phyloP scores from a whole-genome alignment of 1,140 invertebrate genomes.

The Drosophila hydei region DNA sequence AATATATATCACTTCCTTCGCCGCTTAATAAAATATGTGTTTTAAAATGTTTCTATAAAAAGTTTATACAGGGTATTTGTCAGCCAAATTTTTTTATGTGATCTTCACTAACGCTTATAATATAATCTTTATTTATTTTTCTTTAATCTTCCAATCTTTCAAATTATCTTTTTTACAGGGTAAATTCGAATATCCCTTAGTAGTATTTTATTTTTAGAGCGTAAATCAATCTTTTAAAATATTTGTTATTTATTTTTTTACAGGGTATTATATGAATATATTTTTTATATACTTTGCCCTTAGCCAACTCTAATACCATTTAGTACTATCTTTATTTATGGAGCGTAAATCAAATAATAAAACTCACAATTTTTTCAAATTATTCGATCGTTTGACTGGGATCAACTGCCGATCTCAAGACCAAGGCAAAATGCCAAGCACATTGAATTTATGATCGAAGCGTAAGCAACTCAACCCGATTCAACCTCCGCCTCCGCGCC shows the following conservation, averaged over 20 bases:
- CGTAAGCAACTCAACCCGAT: neutral
- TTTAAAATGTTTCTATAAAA: too few relatives aligned
- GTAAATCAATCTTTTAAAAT: too few relatives aligned
- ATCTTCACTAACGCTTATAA: too few relatives aligned
- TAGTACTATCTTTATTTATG: constrained; percentile 14
- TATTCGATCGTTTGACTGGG: constrained; percentile 19
- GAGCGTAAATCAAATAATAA: constrained; percentile 68
- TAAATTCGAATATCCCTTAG: neutral
- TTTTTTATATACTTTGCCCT: neutral
- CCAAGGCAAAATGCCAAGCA: constrained; percentile 42
- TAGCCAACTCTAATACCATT: neutral
- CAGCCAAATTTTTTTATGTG: too few relatives aligned
- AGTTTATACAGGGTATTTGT: too few relatives aligned
- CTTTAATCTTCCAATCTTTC: too few relatives aligned
- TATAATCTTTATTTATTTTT: too few relatives aligned
- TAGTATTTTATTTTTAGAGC: neutral
- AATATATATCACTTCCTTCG: too few relatives aligned
- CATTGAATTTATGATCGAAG: constrained; percentile 54
- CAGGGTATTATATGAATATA: neutral
- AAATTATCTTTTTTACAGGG: too few relatives aligned
- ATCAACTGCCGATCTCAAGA: constrained; percentile 19
- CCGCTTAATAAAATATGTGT: too few relatives aligned
- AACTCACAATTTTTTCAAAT: constrained; percentile 49
- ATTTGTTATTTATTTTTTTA: neutral
- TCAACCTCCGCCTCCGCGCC: neutral